Base-by-base conservation (phyloP, 1,140 invertebrate genomes). In the Archivesica marissinica region DNA sequence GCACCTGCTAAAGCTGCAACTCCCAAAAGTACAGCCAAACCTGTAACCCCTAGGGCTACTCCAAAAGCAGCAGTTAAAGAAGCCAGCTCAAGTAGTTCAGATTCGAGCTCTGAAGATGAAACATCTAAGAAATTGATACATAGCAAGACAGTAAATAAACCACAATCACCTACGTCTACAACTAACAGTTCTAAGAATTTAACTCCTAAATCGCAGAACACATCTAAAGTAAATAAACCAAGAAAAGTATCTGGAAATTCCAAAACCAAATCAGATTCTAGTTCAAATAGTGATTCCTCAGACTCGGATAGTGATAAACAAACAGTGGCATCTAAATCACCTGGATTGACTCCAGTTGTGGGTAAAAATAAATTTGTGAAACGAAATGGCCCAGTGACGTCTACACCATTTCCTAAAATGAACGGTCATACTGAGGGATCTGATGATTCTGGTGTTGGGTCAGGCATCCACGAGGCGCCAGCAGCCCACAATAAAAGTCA, bases 1-100 rank as follows among this genome's bases (percentile, higher is more conserved):
- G 86, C 86, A 64, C 56, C 77, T 25, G 92, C 91, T 59, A 92
- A 93, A 52, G 23, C 44, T 20, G 13, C 38, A 23, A 20, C 33
- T 61, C 25, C 39, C 38, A 54, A 72, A 56, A 33, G 41, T 30
- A 23, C 9, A 23, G 23, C n/a, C n/a, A n/a, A n/a, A n/a, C 7
- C 52, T 52, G 41, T 41, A 9, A 85, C 66, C 30, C 23, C 66
- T 20, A 56, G 50, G 61, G 30, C 78, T 13, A 52, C 80, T 25
- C 15, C 47, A 1, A 81, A 85, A 41, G 38, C 76, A 39, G 11
- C 81, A 33, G 50, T 17, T 23, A 75, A 75, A 54, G 78, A 54
- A 1, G 20, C 30, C 0, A 72, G 44, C 74, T 72, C 23, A 38
- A 47, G 79, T 20, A 64, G 54, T 61, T 28, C 78, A 20, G 41